A percentile compares a stretch with the other conserved stretches of the same genome.
Conservation (phyloP, 2,888 invertebrate genomes). For the Brachyptera risi region DNA sequence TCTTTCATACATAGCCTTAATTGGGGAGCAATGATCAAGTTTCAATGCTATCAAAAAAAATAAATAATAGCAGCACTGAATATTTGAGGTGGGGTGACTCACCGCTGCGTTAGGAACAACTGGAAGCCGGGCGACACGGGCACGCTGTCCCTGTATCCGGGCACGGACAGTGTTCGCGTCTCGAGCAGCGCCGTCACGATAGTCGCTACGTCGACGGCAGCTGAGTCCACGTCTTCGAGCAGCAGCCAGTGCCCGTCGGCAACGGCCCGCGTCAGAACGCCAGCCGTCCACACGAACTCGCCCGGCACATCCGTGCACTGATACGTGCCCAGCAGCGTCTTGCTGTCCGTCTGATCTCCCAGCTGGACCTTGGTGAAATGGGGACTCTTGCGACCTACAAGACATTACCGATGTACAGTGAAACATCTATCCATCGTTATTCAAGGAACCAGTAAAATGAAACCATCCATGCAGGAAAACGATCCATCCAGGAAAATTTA, state of each 20-base stretch:
- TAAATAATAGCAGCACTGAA: too few species aligned
- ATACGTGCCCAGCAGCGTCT: constrained; percentile 89
- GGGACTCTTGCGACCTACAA: constrained; percentile 39
- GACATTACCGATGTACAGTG: too few species aligned
- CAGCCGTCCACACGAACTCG: constrained; percentile 95
- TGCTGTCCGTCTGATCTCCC: constrained; percentile 95
- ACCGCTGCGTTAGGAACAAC: constrained; percentile 82
- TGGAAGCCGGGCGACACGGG: constrained; percentile 82
- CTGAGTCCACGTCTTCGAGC: constrained; percentile 92
- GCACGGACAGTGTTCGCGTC: constrained; percentile 74
- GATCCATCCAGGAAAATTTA: too few species aligned
- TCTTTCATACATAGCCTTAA: too few species aligned
- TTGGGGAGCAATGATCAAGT: too few species aligned
- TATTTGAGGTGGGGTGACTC: too few species aligned
- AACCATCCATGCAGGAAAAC: too few species aligned
- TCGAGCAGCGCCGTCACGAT: constrained; percentile 82
- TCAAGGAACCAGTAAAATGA: too few species aligned
- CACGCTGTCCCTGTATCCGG: constrained; percentile 82
- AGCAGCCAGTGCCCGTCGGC: constrained; percentile 85
- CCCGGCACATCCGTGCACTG: constrained; percentile 95
- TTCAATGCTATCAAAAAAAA: too few species aligned
- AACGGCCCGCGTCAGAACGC: constrained; percentile 88
- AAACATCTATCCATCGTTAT: too few species aligned
- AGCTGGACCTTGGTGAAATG: constrained; percentile 83
- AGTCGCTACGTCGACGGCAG: constrained; percentile 88